Evolutionary conservation across 1,140 invertebrate species (phyloP), one percentile per base, ranked within the genome.

Genomic region (Elymnias hypermnestra): DNA sequence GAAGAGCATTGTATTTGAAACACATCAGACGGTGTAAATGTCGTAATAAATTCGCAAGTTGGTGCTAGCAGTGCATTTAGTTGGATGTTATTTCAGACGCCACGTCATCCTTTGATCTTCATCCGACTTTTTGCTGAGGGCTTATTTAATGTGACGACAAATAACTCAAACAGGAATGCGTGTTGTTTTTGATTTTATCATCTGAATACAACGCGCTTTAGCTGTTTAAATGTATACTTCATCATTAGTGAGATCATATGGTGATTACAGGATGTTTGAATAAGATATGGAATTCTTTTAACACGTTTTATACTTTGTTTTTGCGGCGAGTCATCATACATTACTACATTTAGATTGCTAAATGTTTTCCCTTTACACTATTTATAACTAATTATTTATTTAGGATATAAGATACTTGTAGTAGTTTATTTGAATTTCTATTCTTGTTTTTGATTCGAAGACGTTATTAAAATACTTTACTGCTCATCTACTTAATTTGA

Each of bases 111-210:
- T 84, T 84, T 83, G 78, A 83, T 77, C 59, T 83, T 58, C 52
- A 38, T 49, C 63, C 65, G 58, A 72, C 81, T 84, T 84, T 83
- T 82, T 84, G 77, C 61, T 40, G 38, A 63, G 60, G 62, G 66
- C 67, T 74, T 60, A 68, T 72, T 83, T 79, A 77, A 77, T 78
- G 76, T 68, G 76, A 77, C 69, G 81, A 84, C 81, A 83, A 77
- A 82, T 82, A 83, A 76, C 75, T 82, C 71, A 76, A 78, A 65
- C 68, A 71, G 65, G 60, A 66, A 67, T 55, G 66, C 61, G 50
- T 52, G 35, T 63, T 65, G 47, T 53, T 56, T 74, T 81, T 77
- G 57, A 71, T 74, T 79, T 77, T 76, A 69, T 74, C 69, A 63
- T 50, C 50, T 54, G 53, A 54, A 57, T 62, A 54, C 58, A 62